Conservation (phyloP, 2,888 invertebrate genomes). For the Lepetodrilus schrolli region DNA sequence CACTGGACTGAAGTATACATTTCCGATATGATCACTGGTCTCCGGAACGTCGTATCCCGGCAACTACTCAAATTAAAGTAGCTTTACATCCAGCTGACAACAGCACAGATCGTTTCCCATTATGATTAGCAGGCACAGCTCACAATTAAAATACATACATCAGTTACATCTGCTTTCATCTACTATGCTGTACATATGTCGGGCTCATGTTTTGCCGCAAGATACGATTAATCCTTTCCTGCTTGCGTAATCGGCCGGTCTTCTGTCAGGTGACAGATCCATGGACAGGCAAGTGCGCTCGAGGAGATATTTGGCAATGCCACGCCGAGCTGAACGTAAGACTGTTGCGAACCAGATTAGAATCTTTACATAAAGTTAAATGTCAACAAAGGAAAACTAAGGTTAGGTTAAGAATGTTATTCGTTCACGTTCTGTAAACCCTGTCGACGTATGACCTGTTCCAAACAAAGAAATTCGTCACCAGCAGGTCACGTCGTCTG, state of each 20-base stretch:
- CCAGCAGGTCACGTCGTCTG: slow-evolving; percentile 20
- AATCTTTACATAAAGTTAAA: not conserved
- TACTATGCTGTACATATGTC: not conserved
- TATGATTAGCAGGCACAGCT: too few relatives aligned
- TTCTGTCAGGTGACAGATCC: not conserved
- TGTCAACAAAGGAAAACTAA: not conserved
- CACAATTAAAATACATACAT: too few relatives aligned
- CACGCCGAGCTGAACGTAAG: not conserved
- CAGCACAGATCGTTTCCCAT: too few relatives aligned
- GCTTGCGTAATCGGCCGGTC: not conserved
- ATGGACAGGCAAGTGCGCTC: not conserved
- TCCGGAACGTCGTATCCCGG: slow-evolving; percentile 14
- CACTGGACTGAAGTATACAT: too few relatives aligned
- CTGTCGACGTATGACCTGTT: not conserved
- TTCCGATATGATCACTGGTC: not conserved
- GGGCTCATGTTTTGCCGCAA: not conserved
- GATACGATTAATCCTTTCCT: not conserved
- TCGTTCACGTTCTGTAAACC: not conserved
- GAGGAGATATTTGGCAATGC: not conserved
- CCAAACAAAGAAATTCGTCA: slow-evolving; percentile 18
- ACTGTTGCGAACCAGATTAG: not conserved
- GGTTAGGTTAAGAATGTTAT: not conserved
- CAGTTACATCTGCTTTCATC: too few relatives aligned
- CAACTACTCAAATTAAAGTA: too few relatives aligned
- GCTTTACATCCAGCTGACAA: too few relatives aligned